These are phyloP conservation scores for Scophthalmus maximus DNA, from an alignment of 2,113 vertebrate species.

Conservation along the genomic window DNA sequence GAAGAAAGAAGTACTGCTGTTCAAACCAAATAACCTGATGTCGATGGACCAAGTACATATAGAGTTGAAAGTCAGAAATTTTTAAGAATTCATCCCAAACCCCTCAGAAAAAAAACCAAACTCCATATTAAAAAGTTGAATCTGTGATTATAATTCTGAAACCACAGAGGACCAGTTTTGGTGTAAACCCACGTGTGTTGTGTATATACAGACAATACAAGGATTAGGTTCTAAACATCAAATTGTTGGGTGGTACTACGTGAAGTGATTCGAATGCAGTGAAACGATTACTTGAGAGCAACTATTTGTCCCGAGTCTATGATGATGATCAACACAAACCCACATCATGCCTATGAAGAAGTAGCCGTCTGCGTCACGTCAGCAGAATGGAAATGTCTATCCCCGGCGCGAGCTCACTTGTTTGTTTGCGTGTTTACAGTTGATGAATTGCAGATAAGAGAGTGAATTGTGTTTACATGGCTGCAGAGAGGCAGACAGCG, in stretches of 20 bases:
- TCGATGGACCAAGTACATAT: too few relatives aligned
- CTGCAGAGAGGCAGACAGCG: conserved; percentile 56
- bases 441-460: conserved; percentile 58
- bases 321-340: not conserved
- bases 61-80: too few relatives aligned
- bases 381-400: conserved; percentile 24
- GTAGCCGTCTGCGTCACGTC: conserved; percentile 3
- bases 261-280: not conserved
- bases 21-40: too few relatives aligned
- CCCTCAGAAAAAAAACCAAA: not conserved
- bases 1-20: too few relatives aligned
- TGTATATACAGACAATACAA: not conserved
- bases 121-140: too few relatives aligned
- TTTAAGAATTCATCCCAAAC: too few relatives aligned
- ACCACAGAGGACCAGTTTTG: too few relatives aligned
- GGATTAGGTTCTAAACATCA: not conserved
- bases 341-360: not conserved
- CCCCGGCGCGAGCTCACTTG: conserved; percentile 37
- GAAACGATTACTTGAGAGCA: too few relatives aligned
- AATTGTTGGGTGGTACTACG: not conserved
- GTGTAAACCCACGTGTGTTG: too few relatives aligned
- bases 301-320: not conserved
- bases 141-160: too few relatives aligned
- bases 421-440: conserved; percentile 67
- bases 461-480: conserved; percentile 66